Evolutionary conservation across 2,113 vertebrate genomes (phyloP), one percentile per base, ranked within the genome.

Genomic region (Calidris pugnax): DNA sequence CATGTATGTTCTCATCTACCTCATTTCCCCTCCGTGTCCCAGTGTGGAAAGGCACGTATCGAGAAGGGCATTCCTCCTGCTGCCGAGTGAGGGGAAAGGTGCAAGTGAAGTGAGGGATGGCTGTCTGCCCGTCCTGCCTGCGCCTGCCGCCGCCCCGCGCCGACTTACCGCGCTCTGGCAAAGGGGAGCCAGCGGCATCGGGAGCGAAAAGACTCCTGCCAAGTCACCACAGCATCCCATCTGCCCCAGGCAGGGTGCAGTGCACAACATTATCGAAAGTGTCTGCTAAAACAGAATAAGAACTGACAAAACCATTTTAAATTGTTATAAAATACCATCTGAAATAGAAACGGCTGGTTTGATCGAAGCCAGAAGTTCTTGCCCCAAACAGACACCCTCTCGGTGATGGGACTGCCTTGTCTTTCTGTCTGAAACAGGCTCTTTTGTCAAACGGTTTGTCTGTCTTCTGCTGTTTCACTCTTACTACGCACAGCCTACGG

Each of bases 401-500:
- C 14, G 0, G 0, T 53, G 5, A 0, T 5, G 12, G 23, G 91
- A 41, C 71, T 74, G 59, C 73, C 77, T 71, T 17, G 27, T 30
- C 39, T 20, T n/a, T 53, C 67, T n/a, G 7, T 33, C 67, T 83
- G 71, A 80, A 95, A 27, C 48, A 47, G n/a, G 50, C 48, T 63
- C 71, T 63, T 74, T 14, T 10, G 78, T 85, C 33, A 32, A 37
- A 20, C 4, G 37, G 39, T 76, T 77, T 62, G 23, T 93, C 67
- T 69, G 68, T 62, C 68, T 88, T 37, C 59, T 94, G 68, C 68
- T 4, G 2, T 32, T 92, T 89, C 48, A 59, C 69, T 94, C 80
- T 87, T 62, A n/a, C 62, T 55, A n/a, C 19, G 4, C 72, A 80
- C 89, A 93, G 62, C 79, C 85, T 86, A 67, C 84, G 84, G 67